Base-by-base conservation (phyloP, 2,888 invertebrate genomes). In the Tinea trinotella region DNA sequence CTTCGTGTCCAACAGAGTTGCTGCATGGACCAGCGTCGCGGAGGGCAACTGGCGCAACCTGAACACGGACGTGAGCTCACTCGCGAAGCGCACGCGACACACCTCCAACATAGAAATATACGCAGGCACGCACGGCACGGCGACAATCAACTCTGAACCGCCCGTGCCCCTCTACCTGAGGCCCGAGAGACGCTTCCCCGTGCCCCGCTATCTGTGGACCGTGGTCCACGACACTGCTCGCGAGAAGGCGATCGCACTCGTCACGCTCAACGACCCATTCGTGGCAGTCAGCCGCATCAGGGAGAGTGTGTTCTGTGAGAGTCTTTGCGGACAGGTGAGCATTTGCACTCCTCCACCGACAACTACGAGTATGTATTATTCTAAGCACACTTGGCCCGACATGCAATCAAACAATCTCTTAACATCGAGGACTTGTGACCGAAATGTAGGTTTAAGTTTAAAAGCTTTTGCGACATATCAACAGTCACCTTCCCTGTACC, bases 281-380 rank as follows among this genome's bases (percentile, higher is more conserved):
- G 76, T 84, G 60, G 65, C 81, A 1, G 77, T 84, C 52, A 80
- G 83, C 66, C 84, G 83, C 68, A 60, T 84, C 18, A 66, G 74
- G 56, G 71, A 62, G n/a, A 61, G 74, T 0, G 78, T 76, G 61
- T 74, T 77, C 64, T 86, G 86, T 62, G 76, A 72, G 56, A 82
- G 83, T 67, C 60, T 61, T 55, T 86, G 86, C 66, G 63, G 64
- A 10, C 60, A 66, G 55, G 67, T 70, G 15, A 40, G 15, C 13
- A 35, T 10, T 22, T 5, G n/a, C n/a, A n/a, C n/a, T n/a, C n/a
- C n/a, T n/a, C n/a, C n/a, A n/a, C n/a, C n/a, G n/a, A n/a, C n/a
- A n/a, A n/a, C n/a, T n/a, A n/a, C n/a, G n/a, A n/a, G n/a, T n/a
- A n/a, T n/a, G n/a, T n/a, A n/a, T n/a, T n/a, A n/a, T n/a, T n/a